Percentiles rank a stretch among this genome's conserved stretches.
These are phyloP conservation scores for Spheniscus humboldti DNA, from an alignment of 2,797 vertebrate genomes.

Conservation along the genomic window DNA sequence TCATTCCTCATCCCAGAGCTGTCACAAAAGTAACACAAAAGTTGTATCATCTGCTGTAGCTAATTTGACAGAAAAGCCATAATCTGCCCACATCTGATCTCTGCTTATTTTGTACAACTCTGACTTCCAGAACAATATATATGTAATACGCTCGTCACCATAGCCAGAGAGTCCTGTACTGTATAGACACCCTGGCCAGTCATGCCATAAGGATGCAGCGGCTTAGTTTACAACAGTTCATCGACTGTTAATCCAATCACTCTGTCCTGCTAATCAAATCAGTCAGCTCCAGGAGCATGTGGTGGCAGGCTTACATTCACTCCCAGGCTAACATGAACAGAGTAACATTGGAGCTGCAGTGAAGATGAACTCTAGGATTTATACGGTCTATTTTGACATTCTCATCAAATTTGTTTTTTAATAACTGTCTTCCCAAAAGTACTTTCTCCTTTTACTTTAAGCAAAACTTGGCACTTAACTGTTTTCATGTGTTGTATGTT, in stretches of 20 bases:
- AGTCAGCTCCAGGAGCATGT: background rate
- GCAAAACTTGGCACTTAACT: background rate
- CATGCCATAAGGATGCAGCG: background rate
- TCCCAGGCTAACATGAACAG: fast-evolving
- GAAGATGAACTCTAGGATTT: background rate
- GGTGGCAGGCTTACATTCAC: fast-evolving
- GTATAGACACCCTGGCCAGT: background rate
- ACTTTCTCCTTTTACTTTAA: background rate
- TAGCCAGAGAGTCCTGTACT: background rate
- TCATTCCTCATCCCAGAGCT: background rate
- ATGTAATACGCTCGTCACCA: background rate
- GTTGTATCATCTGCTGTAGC: background rate
- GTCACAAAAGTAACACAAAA: background rate
- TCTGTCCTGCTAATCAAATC: slow-evolving; percentile 38
- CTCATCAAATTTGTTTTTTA: background rate
- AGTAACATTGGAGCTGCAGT: background rate
- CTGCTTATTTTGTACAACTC: background rate
- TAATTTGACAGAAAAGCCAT: background rate
- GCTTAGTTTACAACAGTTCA: slow-evolving; percentile 3
- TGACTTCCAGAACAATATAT: background rate
- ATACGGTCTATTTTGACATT: background rate
- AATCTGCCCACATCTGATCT: background rate
- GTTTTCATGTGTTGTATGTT: background rate
- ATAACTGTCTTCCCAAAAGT: background rate
- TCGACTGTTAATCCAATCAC: slow-evolving; percentile 33